Percentiles rank a stretch among this genome's conserved stretches.
Conservation (phyloP, 2,888 invertebrate species). For the Scaptomyza caliginosa region DNA sequence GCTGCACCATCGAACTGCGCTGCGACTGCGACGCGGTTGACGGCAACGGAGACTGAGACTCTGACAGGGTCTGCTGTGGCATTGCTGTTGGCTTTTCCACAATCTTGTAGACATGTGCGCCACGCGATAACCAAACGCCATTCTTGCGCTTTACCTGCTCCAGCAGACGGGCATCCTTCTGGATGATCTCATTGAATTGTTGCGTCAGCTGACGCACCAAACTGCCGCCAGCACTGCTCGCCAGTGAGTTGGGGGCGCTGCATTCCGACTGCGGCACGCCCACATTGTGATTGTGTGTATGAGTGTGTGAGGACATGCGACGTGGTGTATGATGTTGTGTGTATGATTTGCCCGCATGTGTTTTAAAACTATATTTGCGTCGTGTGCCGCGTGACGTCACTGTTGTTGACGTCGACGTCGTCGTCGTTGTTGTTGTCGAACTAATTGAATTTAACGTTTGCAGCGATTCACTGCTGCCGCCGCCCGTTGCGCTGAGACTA, state of each 20-base stretch:
- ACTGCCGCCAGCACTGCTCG: slow-evolving; percentile 77
- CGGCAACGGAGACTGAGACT: not conserved
- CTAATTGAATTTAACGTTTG: slow-evolving; percentile 43
- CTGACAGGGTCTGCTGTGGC: not conserved
- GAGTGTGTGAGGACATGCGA: slow-evolving; percentile 42
- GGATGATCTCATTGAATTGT: slow-evolving; percentile 88
- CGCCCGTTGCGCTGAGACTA: slow-evolving; percentile 62
- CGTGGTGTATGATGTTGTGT: slow-evolving; percentile 75
- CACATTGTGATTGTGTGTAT: slow-evolving; percentile 18
- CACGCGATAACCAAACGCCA: slow-evolving; percentile 84
- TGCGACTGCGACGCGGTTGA: not conserved
- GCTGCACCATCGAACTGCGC: slow-evolving; percentile 76
- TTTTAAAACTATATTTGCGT: slow-evolving; percentile 84
- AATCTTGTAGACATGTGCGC: slow-evolving; percentile 83
- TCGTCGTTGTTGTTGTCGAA: slow-evolving; percentile 31
- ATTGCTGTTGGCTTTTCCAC: slow-evolving; percentile 67
- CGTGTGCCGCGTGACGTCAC: slow-evolving; percentile 57
- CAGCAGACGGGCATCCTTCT: slow-evolving; percentile 83
- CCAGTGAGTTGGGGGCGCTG: slow-evolving; percentile 3
- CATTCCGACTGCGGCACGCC: slow-evolving; percentile 17
- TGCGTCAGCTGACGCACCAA: slow-evolving; percentile 89
- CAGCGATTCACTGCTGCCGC: slow-evolving; percentile 66
- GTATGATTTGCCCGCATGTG: slow-evolving; percentile 78
- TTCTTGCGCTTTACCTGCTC: slow-evolving; percentile 86
- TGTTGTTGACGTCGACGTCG: slow-evolving; percentile 17